Evolutionary conservation across 2,888 invertebrate species (phyloP).

Genomic region (Oscheius sp.): DNA sequence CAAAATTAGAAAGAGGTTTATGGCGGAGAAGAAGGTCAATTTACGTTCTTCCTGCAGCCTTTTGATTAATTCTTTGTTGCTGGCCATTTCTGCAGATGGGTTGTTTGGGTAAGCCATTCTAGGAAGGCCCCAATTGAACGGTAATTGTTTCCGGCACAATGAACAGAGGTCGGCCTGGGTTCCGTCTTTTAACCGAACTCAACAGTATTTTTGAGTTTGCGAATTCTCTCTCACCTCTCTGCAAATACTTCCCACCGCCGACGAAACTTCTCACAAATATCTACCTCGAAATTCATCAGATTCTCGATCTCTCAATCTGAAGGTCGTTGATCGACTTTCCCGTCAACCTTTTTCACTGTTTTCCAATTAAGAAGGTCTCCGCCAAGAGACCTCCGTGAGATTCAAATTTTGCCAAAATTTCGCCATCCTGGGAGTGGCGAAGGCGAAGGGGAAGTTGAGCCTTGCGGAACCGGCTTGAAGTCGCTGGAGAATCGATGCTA

Average conservation of each 20-base stretch:
- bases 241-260: slow-evolving; percentile 14
- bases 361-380: neutral
- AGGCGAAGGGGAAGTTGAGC: slow-evolving; percentile 21
- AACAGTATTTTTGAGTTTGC: slow-evolving; percentile 2
- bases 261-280: neutral
- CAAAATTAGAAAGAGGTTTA: neutral
- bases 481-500: slow-evolving; percentile 28
- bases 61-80: neutral
- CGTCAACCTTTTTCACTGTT: neutral
- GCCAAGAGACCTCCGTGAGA: neutral
- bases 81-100: neutral
- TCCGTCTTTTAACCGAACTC: neutral
- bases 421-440: neutral
- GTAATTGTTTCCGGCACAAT: slow-evolving; percentile 1
- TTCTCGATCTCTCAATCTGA: neutral
- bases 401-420: slow-evolving; percentile 12
- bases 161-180: neutral
- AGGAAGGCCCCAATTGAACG: neutral
- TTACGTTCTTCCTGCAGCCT: too few relatives aligned
- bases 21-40: too few relatives aligned
- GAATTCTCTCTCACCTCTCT: slow-evolving; percentile 5
- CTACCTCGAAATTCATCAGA: too few relatives aligned
- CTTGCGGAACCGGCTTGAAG: slow-evolving; percentile 24
- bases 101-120: neutral
- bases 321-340: slow-evolving; percentile 2